Evolutionary conservation across 2,113 vertebrate species (phyloP), one percentile per base, ranked within the genome.

Genomic region (Apteryx owenii): DNA sequence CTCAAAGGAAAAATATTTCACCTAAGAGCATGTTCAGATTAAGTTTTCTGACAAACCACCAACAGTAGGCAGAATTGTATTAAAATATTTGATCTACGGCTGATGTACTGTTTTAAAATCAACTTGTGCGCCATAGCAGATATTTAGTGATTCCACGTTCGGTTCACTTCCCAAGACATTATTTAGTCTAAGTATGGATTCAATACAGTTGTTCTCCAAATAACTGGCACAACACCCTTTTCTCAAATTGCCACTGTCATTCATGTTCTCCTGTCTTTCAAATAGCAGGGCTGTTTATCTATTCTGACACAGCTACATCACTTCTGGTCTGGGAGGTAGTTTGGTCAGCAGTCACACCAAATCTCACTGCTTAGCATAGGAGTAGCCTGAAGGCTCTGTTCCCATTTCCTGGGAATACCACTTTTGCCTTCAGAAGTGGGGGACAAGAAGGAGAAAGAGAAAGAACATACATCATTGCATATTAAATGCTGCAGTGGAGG

Each of bases 321-420:
- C 71, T 80, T 44, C 68, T 90, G 70, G 64, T 66, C 78, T 88
- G 50, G 48, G 71, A 94, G 77, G 68, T 26, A 85, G 58, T 50
- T 95, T 60, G 66, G 66, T 93, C 84, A 95, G 93, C 81, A 94
- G 51, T 22, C 50, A 54, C 26, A 88, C 71, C 33, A 10, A 26
- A 77, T 85, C 75, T 85, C 79, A 60, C 51, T 73, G 33, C 66
- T 70, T 71, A 7, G 28, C 62, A 77, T 2, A 28, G 6, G 2
- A 40, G 53, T 15, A n/a, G 81, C 70, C 81, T 85, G 53, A 72
- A 88, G 81, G 71, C 60, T 91, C 79, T 36, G 18, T 28, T 88
- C 94, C 66, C 33, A 88, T 15, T 91, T 50, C 85, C 88, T 71
- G 60, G 79, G 68, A 96, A 83, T 33, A 70, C 50, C 89, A 93